Evolutionary conservation across 2,888 invertebrate species (phyloP), one percentile per base, ranked within the genome.

Genomic region (Scelioninae gen. 1): DNA sequence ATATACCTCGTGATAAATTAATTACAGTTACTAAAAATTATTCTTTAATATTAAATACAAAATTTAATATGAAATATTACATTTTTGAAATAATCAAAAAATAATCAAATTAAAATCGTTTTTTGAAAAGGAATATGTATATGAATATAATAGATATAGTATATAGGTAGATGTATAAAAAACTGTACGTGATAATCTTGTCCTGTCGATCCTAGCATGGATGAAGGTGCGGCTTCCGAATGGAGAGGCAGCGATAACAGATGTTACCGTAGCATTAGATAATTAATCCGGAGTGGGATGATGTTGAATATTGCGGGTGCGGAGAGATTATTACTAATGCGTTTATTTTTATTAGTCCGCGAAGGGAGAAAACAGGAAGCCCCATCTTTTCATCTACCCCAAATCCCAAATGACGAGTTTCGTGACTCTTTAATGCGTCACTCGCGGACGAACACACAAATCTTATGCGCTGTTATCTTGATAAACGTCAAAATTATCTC

Each of bases 191-290:
- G 66, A 65, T 60, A 72, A 79, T 65, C 31, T 63, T 38, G 68
- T 74, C 49, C 43, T n/a, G 63, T 49, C 63, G 69, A 65, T 69
- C 51, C 71, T 66, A 55, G 63, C 32, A 71, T 68, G 74, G 76
- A 85, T 63, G 81, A 86, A 87, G 87, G 87, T 86, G 87, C 83
- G 85, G 82, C 86, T 80, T 83, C 86, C 66, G 80, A 68, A 79
- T 81, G 85, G 85, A 71, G 80, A 87, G 85, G 86, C 79, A 79
- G 84, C 86, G 89, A 90, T 91, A 91, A 92, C 91, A 92, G 92
- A 92, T 91, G 91, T 90, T 91, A 85, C 83, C 87, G 85, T 87
- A 86, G 87, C 89, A 91, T 91, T 92, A 91, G 91, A 91, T 92
- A 90, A 92, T 92, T 92, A 91, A 91, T 91, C 90, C 86, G 76